Conservation (phyloP, 2,113 vertebrate genomes). For the Gallinago media region DNA sequence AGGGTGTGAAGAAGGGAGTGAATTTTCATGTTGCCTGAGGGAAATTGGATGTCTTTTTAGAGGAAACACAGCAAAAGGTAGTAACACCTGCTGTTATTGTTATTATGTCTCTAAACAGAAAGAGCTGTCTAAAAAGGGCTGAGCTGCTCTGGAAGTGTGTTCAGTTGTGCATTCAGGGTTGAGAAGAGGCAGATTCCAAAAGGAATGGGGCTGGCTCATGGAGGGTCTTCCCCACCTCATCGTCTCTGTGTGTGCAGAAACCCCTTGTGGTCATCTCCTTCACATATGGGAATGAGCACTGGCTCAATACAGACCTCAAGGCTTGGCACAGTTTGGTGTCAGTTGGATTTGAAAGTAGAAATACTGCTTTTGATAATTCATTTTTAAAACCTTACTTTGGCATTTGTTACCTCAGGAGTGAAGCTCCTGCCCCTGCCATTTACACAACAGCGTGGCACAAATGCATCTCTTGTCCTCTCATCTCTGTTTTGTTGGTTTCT, state of each 20-base stretch:
- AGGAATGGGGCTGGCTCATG: neutral
- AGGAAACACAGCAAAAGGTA: neutral
- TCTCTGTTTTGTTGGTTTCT: neutral
- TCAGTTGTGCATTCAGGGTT: neutral
- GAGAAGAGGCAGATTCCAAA: neutral
- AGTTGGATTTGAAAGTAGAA: neutral
- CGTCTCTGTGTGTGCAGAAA: neutral
- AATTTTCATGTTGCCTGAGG: neutral
- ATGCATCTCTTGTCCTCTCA: accelerated
- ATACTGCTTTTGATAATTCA: neutral
- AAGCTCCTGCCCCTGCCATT: neutral
- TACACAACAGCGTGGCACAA: neutral
- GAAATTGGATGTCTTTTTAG: neutral
- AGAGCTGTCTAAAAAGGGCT: neutral
- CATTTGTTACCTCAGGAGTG: neutral
- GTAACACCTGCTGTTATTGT: neutral
- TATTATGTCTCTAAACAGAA: neutral
- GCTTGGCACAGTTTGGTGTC: neutral
- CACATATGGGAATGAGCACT: neutral
- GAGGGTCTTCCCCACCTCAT: neutral
- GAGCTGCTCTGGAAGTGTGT: neutral
- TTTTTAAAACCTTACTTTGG: neutral
- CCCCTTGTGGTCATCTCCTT: neutral
- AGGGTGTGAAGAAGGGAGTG: neutral
- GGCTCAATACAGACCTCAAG: neutral